Evolutionary conservation across 2,797 vertebrate species (phyloP).

Genomic region (Capromys pilorides): DNA sequence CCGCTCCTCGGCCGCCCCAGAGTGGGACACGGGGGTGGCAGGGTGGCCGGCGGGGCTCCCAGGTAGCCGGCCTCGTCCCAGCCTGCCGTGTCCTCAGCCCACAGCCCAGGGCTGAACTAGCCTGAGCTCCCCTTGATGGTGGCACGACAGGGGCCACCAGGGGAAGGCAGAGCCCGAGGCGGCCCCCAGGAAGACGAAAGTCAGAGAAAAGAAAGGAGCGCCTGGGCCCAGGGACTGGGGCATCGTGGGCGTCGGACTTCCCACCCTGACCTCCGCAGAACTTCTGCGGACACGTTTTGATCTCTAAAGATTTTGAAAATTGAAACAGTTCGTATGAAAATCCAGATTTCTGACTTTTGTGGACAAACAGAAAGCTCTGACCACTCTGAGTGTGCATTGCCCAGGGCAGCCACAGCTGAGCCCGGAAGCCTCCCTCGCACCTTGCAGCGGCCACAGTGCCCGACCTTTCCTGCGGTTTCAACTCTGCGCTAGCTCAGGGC

Average conservation of each 20-base stretch:
- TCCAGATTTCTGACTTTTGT: slow-evolving; percentile 48
- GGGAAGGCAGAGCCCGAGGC: not conserved
- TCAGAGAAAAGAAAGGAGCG: not conserved
- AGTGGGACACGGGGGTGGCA: too few relatives aligned
- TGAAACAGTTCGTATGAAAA: not conserved
- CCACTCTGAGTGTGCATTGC: not conserved
- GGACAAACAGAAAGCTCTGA: not conserved
- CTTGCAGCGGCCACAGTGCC: not conserved
- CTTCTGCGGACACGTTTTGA: not conserved
- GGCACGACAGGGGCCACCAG: not conserved
- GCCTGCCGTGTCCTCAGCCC: not conserved
- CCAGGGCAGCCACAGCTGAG: not conserved
- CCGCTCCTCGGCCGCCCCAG: not conserved
- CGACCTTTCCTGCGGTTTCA: not conserved
- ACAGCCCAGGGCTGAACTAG: not conserved
- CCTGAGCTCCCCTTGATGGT: not conserved
- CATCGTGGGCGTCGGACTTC: accelerated
- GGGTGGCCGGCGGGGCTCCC: not conserved
- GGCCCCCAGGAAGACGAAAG: not conserved
- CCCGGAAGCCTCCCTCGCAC: not conserved
- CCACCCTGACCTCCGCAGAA: not conserved
- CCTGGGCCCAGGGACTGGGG: not conserved
- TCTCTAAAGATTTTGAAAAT: not conserved
- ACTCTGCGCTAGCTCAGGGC: not conserved
- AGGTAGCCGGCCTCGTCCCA: not conserved